phyloP scores from a whole-genome alignment of 2,888 invertebrate species.

The Brachypalpus laphriformis region DNA sequence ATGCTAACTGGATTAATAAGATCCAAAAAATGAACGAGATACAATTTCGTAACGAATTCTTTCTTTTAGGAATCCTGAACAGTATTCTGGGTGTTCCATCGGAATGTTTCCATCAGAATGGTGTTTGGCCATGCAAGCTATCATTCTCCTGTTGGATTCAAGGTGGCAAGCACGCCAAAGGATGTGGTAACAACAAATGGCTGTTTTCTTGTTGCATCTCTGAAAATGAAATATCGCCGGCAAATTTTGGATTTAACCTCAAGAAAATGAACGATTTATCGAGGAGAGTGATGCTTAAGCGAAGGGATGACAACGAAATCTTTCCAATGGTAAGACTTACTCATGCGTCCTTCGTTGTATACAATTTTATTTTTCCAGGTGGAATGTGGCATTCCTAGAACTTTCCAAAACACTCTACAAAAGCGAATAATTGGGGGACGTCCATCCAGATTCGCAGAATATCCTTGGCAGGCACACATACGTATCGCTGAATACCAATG shows the following conservation, averaged over 20 bases:
- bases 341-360: not conserved
- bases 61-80: slow-evolving; percentile 80
- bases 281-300: slow-evolving; percentile 80
- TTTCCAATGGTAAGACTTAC: slow-evolving; percentile 75
- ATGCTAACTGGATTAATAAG: too few relatives aligned
- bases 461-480: slow-evolving; percentile 94
- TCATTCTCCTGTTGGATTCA: slow-evolving; percentile 90
- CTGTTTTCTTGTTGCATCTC: slow-evolving; percentile 88
- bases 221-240: slow-evolving; percentile 77
- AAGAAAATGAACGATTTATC: slow-evolving; percentile 78
- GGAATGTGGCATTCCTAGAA: slow-evolving; percentile 88
- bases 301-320: slow-evolving; percentile 81
- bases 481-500: slow-evolving; percentile 92
- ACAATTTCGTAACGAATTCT: not conserved
- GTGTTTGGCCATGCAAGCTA: slow-evolving; percentile 87
- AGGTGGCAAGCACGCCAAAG: slow-evolving; percentile 87
- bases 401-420: slow-evolving; percentile 84
- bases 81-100: slow-evolving; percentile 81
- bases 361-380: slow-evolving; percentile 77
- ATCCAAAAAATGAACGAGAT: too few relatives aligned
- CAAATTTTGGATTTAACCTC: slow-evolving; percentile 79
- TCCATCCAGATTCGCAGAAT: slow-evolving; percentile 89
- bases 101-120: slow-evolving; percentile 83
- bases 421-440: slow-evolving; percentile 92
- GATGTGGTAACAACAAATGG: slow-evolving; percentile 88